Percentiles rank a stretch among this genome's conserved stretches.
Conservation (phyloP, 1,140 invertebrate genomes). For the Piezodorus guildinii region DNA sequence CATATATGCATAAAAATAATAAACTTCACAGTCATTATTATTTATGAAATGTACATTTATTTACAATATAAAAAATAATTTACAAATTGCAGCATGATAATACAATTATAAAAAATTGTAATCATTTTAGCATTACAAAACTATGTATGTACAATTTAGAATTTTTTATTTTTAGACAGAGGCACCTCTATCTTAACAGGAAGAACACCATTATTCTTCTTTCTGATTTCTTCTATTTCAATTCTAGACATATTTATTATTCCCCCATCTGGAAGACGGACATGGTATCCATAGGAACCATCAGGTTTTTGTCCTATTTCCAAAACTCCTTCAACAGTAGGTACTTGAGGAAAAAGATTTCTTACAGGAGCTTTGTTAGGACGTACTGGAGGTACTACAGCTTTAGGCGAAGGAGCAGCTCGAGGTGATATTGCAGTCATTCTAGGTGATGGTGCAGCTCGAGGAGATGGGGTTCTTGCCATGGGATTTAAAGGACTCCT, state of each 20-base stretch:
- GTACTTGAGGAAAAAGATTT: slow-evolving; percentile 4
- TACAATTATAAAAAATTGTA: neutral
- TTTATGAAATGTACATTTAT: slow-evolving; percentile 8
- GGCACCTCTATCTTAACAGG: slow-evolving; percentile 12
- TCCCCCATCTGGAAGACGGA: slow-evolving; percentile 19
- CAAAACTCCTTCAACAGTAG: slow-evolving; percentile 9
- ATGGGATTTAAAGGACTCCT: neutral
- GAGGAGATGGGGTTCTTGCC: neutral
- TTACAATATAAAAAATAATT: slow-evolving; percentile 9
- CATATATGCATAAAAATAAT: too few relatives aligned
- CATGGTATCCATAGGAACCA: slow-evolving; percentile 18
- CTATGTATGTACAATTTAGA: slow-evolving; percentile 1
- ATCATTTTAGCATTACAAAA: neutral
- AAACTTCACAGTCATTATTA: too few relatives aligned
- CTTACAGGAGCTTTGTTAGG: neutral
- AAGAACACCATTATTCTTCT: slow-evolving; percentile 14
- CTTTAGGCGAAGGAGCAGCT: neutral
- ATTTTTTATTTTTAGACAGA: slow-evolving; percentile 10
- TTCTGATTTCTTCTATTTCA: slow-evolving; percentile 16
- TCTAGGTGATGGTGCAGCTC: neutral
- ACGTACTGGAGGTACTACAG: neutral
- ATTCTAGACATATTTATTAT: slow-evolving; percentile 7
- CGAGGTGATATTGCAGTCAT: neutral
- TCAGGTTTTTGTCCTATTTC: slow-evolving; percentile 13
- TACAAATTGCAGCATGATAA: neutral